Conservation (phyloP, 2,888 invertebrate genomes). For the Tortrix viridana region DNA sequence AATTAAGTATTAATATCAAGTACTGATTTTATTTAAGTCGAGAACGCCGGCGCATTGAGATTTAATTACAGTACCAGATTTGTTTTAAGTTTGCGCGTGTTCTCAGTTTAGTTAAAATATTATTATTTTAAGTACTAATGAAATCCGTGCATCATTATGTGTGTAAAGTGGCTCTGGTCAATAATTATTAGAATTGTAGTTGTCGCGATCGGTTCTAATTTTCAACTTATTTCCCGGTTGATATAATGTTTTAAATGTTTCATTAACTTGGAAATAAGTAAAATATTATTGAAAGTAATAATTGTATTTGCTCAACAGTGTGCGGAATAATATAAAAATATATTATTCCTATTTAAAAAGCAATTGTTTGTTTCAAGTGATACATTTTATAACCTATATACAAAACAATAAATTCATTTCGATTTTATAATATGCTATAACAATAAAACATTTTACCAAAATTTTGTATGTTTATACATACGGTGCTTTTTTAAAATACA, state of each 20-base stretch:
- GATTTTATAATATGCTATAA: constrained; percentile 74
- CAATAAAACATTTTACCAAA: constrained; percentile 74
- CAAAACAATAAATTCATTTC: constrained; percentile 59
- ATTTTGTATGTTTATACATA: constrained; percentile 82
- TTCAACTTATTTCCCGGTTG: constrained; percentile 51
- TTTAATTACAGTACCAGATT: constrained; percentile 33
- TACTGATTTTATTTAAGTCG: constrained; percentile 75
- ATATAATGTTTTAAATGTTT: constrained; percentile 49
- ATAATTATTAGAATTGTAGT: constrained; percentile 62
- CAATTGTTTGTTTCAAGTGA: constrained; percentile 51
- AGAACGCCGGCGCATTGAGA: constrained; percentile 50
- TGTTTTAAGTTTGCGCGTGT: constrained; percentile 53
- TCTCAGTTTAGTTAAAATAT: constrained; percentile 55
- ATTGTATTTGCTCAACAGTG: constrained; percentile 72
- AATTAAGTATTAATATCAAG: constrained; percentile 71
- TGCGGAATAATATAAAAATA: constrained; percentile 52
- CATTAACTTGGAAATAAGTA: constrained; percentile 54
- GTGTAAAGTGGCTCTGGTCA: constrained; percentile 55
- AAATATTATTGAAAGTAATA: constrained; percentile 58
- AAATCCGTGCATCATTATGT: constrained; percentile 51
- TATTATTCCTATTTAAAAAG: constrained; percentile 49
- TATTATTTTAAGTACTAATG: constrained; percentile 48
- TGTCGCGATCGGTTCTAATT: constrained; percentile 57
- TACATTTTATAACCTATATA: constrained; percentile 71
- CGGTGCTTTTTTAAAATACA: constrained; percentile 84